Evolutionary conservation across 2,888 invertebrate genomes (phyloP).

Genomic region (Heteromurus nitidus): DNA sequence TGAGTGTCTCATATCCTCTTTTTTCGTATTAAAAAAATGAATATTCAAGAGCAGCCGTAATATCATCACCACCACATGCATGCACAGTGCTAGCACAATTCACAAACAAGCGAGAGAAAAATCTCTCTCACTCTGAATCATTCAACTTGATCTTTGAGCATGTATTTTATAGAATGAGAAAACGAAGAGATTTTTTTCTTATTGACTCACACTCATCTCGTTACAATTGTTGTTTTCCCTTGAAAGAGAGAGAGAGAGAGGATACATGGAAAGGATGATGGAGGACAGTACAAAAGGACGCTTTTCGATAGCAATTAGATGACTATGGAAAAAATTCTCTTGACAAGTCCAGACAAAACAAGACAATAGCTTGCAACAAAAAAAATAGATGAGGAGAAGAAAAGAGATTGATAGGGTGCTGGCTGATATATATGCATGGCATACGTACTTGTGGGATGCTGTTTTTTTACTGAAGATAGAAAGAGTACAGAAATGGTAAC

Average conservation of each 20-base stretch:
- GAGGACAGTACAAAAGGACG: conserved; percentile 64
- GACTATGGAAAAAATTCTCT: conserved; percentile 70
- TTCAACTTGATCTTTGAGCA: neutral
- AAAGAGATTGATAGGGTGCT: conserved; percentile 48
- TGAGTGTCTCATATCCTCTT: too few relatives aligned
- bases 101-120: too few relatives aligned
- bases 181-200: conserved; percentile 37
- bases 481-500: conserved; percentile 33
- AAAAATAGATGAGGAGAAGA: conserved; percentile 43
- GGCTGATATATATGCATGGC: neutral
- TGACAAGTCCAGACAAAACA: conserved; percentile 69
- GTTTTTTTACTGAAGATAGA: neutral
- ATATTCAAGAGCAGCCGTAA: neutral
- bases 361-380: conserved; percentile 66
- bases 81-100: conserved; percentile 3
- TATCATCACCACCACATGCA: neutral
- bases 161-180: neutral
- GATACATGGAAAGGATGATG: conserved; percentile 45
- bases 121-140: neutral
- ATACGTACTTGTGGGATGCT: conserved; percentile 15
- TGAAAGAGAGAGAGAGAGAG: conserved; percentile 36
- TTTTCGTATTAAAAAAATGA: neutral
- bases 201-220: conserved; percentile 63
- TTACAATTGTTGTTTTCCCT: conserved; percentile 28
- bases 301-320: conserved; percentile 70